Percentiles rank a stretch among this genome's conserved stretches.
Conservation (phyloP, 2,113 vertebrate species). For the Pachyramphus minor region DNA sequence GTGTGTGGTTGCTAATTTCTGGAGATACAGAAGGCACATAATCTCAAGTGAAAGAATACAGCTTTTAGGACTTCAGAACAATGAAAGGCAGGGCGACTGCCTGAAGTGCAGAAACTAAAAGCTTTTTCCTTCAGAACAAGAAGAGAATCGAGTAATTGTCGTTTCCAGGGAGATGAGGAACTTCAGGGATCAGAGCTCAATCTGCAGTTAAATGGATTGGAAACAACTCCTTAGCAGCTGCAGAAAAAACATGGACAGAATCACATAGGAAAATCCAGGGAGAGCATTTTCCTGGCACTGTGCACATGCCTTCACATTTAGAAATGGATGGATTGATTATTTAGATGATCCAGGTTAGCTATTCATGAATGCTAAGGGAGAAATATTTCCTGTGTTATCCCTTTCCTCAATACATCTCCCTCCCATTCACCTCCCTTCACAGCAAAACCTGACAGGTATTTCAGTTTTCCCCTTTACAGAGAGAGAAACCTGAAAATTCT, state of each 20-base stretch:
- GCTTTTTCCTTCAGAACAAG: slow-evolving; percentile 71
- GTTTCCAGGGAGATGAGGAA: slow-evolving; percentile 77
- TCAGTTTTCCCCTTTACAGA: neutral
- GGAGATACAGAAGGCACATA: neutral
- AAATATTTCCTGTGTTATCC: neutral
- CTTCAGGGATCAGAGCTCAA: slow-evolving; percentile 74
- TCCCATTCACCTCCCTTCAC: neutral
- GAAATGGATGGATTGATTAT: neutral
- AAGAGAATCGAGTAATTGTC: slow-evolving; percentile 66
- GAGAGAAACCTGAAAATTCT: neutral
- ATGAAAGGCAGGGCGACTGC: slow-evolving; percentile 38
- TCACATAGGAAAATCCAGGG: slow-evolving; percentile 57
- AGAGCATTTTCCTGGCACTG: slow-evolving; percentile 8
- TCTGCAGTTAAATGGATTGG: slow-evolving; percentile 80
- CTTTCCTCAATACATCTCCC: neutral
- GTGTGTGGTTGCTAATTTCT: slow-evolving; percentile 6
- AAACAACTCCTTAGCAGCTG: slow-evolving; percentile 67
- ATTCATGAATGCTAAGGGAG: neutral
- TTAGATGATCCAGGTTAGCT: neutral
- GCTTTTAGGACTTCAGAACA: slow-evolving; percentile 52
- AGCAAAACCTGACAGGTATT: neutral
- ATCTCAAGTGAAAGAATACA: slow-evolving; percentile 44
- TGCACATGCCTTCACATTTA: neutral
- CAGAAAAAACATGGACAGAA: slow-evolving; percentile 61
- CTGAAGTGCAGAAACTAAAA: slow-evolving; percentile 70